Base-by-base conservation (phyloP, 2,888 invertebrate species). In the Drosophila anomalata region DNA sequence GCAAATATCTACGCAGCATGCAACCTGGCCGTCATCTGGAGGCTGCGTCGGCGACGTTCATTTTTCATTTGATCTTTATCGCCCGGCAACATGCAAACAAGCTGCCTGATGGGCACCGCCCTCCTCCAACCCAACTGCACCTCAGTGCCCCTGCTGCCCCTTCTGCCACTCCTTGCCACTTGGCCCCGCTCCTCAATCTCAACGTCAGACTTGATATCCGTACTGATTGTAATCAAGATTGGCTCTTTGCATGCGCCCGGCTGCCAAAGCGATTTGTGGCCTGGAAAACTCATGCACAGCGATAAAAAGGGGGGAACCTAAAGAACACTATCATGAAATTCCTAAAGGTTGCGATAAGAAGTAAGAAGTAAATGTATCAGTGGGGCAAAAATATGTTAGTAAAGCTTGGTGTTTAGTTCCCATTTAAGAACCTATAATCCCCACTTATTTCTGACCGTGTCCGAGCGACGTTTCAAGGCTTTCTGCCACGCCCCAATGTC, bases 21-120 rank as follows among this genome's bases (percentile, higher is more conserved):
- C 63, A 68, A 67, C 79, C 80, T 79, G 75, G 74, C 66, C 54
- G 60, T 69, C 76, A 73, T 65, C 62, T 41, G 50, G 47, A 57
- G 24, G 29, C 54, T 50, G 55, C 80, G 73, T 79, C 87, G 88
- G 87, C 84, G 78, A 81, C 81, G 78, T 88, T 77, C 88, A 88
- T 84, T 88, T 85, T 82, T 84, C 85, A 84, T 84, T 84, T 88
- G 88, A 84, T 84, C 84, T 88, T 84, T 88, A 84, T 84, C 84
- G 85, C 82, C 79, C 44, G 65, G 88, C 81, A 78, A 83, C 83
- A 84, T 84, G 88, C 88, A 86, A 63, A 80, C 78, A 78, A 77
- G 72, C 74, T 36, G 58, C 57, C 62, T 57, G 47, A 53, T 53
- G 59, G 65, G 48, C 17, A 22, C 24, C 17, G 46, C 9, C 46